phyloP scores from a whole-genome alignment of 2,888 invertebrate species.

The Eupelmus urozonus region DNA sequence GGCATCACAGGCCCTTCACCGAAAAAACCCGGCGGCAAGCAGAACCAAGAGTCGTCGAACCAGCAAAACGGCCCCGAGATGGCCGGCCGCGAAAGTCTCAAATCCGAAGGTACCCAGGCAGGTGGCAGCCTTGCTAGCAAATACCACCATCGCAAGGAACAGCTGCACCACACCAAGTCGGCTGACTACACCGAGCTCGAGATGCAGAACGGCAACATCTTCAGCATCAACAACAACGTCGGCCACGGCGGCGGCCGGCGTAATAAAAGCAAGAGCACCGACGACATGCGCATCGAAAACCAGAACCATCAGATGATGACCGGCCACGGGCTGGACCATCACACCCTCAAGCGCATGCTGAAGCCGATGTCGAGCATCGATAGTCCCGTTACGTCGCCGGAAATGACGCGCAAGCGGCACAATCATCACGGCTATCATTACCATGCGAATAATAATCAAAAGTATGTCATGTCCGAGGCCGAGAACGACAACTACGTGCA shows the following conservation, averaged over 20 bases:
- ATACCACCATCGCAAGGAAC: slow-evolving; percentile 70
- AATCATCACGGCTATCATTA: slow-evolving; percentile 81
- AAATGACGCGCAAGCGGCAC: slow-evolving; percentile 90
- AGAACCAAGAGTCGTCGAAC: slow-evolving; percentile 78
- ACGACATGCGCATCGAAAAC: slow-evolving; percentile 85
- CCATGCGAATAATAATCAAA: slow-evolving; percentile 76
- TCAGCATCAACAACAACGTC: slow-evolving; percentile 76
- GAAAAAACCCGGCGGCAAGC: slow-evolving; percentile 78
- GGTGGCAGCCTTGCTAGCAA: slow-evolving; percentile 82
- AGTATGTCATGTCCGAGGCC: slow-evolving; percentile 78
- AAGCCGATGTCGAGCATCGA: slow-evolving; percentile 95
- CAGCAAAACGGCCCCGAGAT: slow-evolving; percentile 72
- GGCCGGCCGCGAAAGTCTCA: slow-evolving; percentile 79
- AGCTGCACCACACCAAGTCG: slow-evolving; percentile 78
- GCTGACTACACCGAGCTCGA: slow-evolving; percentile 80
- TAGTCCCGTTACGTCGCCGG: slow-evolving; percentile 93
- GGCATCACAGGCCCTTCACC: slow-evolving; percentile 76
- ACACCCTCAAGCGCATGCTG: slow-evolving; percentile 93
- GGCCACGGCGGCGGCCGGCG: slow-evolving; percentile 28
- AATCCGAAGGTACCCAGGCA: slow-evolving; percentile 91
- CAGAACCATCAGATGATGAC: slow-evolving; percentile 52
- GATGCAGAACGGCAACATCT: slow-evolving; percentile 75
- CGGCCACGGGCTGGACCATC: slow-evolving; percentile 35
- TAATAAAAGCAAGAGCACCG: slow-evolving; percentile 92
- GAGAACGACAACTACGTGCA: slow-evolving; percentile 76